Evolutionary conservation across 2,113 vertebrate species (phyloP).

Genomic region (Chaetops frenatus): DNA sequence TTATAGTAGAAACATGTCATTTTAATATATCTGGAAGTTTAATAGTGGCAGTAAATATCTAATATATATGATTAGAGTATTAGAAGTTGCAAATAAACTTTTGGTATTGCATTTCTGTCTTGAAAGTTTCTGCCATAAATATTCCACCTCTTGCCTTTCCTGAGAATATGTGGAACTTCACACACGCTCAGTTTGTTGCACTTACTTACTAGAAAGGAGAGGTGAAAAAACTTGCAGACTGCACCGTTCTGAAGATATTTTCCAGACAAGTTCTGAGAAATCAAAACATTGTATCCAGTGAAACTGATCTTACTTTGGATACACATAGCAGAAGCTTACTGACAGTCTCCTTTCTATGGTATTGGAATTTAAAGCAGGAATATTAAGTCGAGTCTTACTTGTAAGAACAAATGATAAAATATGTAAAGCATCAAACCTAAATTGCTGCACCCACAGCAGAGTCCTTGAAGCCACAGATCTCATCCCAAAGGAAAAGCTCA

Average conservation of each 20-base stretch:
- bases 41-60: neutral
- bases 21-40: neutral
- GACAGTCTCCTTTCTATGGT: neutral
- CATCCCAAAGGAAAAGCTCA: neutral
- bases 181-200: neutral
- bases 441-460: fast-evolving
- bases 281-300: neutral
- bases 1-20: neutral
- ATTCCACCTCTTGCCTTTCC: neutral
- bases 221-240: neutral
- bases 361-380: neutral
- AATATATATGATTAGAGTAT: neutral
- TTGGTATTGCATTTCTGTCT: neutral
- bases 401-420: neutral
- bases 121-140: neutral
- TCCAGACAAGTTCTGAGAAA: neutral
- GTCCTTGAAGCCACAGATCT: neutral
- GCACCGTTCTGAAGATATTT: neutral
- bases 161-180: neutral
- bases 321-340: neutral
- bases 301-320: neutral
- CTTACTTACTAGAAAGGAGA: neutral
- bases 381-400: neutral
- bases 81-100: neutral
- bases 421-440: neutral